Evolutionary conservation across 2,113 vertebrate species (phyloP).

Genomic region (Ictalurus punctatus): DNA sequence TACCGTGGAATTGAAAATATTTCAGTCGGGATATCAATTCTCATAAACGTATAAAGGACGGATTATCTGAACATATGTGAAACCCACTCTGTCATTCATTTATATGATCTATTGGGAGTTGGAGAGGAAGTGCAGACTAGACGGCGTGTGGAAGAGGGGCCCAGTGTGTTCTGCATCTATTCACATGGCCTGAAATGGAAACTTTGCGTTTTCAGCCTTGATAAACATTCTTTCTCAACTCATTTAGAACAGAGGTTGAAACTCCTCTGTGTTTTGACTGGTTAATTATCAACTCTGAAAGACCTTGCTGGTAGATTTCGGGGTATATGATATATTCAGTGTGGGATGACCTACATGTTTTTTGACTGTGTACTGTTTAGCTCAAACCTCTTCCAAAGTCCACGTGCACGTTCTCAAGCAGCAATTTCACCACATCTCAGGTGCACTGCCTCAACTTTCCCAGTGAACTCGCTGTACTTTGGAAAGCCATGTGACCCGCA

Average conservation of each 20-base stretch:
- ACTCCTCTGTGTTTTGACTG: constrained; percentile 50
- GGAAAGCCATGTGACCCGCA: constrained; percentile 51
- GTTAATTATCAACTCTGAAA: constrained; percentile 73
- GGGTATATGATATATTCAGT: constrained; percentile 55
- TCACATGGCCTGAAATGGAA: constrained; percentile 17
- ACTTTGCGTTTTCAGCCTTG: constrained; percentile 15
- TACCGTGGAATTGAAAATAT: not conserved
- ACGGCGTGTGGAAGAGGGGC: constrained; percentile 10
- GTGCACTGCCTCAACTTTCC: constrained; percentile 5
- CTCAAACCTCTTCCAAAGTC: constrained; percentile 64
- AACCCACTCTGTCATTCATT: not conserved
- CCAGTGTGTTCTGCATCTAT: not conserved
- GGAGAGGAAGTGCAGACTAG: not conserved
- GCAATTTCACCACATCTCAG: constrained; percentile 14
- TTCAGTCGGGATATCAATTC: not conserved
- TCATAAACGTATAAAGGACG: not conserved
- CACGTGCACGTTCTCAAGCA: constrained; percentile 44
- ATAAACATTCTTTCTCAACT: constrained; percentile 22
- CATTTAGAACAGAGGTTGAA: constrained; percentile 42
- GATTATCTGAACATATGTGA: not conserved
- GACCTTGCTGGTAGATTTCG: constrained; percentile 60
- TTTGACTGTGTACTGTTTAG: constrained; percentile 52
- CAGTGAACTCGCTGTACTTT: constrained; percentile 10
- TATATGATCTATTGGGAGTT: not conserved
- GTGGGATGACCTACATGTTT: constrained; percentile 29